Conservation (phyloP, 2,797 vertebrate genomes). For the Rhinella marina region DNA sequence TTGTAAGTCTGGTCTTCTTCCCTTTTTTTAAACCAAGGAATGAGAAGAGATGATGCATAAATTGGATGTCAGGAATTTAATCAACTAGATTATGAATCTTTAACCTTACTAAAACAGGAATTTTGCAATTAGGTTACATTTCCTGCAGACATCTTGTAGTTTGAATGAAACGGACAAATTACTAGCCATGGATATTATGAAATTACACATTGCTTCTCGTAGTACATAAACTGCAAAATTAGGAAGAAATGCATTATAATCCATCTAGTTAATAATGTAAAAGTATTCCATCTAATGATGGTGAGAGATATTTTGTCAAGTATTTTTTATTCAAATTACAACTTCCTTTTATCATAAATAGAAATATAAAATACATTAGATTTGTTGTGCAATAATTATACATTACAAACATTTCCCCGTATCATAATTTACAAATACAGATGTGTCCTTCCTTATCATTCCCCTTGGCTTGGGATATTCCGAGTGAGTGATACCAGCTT, state of each 20-base stretch:
- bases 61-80: constrained; percentile 57
- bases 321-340: background rate
- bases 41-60: constrained; percentile 47
- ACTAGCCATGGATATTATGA: constrained; percentile 39
- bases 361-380: background rate
- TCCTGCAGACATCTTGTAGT: constrained; percentile 43
- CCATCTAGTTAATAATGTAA: background rate
- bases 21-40: constrained; percentile 26
- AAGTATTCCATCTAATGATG: background rate
- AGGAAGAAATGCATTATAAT: background rate
- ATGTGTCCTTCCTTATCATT: no score
- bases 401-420: background rate
- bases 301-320: background rate
- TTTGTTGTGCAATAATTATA: background rate
- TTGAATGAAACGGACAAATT: constrained; percentile 46
- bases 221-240: constrained; percentile 13
- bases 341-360: background rate
- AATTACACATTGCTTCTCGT: constrained; percentile 33
- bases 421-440: background rate
- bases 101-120: constrained; percentile 51
- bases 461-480: no score
- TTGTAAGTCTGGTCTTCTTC: constrained; percentile 31
- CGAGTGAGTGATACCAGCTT: no score
- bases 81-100: constrained; percentile 57
- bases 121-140: constrained; percentile 50